phyloP scores from a whole-genome alignment of 2,797 vertebrate genomes.

The Netta rufina region DNA sequence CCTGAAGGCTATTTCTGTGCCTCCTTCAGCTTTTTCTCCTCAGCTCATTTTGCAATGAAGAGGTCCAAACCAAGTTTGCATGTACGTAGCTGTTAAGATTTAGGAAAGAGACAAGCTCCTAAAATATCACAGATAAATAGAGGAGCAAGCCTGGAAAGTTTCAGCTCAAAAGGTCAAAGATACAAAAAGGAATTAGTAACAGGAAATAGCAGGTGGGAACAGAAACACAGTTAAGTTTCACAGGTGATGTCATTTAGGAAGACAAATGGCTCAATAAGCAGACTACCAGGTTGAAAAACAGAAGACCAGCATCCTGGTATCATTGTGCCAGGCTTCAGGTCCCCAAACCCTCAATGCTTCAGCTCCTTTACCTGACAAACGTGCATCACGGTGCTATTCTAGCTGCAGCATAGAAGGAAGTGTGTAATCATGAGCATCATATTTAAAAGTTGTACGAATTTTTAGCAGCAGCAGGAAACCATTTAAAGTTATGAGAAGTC shows the following conservation, averaged over 20 bases:
- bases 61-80: not conserved
- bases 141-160: not conserved
- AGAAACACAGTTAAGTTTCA: not conserved
- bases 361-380: not conserved
- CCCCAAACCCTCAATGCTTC: not conserved
- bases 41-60: not conserved
- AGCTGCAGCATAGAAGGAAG: not conserved
- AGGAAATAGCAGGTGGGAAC: not conserved
- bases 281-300: not conserved
- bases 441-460: not conserved
- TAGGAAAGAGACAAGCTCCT: not conserved
- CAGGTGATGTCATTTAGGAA: not conserved
- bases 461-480: not conserved
- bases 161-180: not conserved
- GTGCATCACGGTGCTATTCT: not conserved
- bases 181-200: not conserved
- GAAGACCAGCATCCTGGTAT: not conserved
- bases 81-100: not conserved
- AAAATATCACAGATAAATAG: slow-evolving; percentile 24
- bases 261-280: not conserved
- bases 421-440: not conserved
- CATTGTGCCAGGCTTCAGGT: not conserved
- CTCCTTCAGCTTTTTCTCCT: not conserved
- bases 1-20: slow-evolving; percentile 24
- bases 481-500: not conserved